phyloP scores from a whole-genome alignment of 2,888 invertebrate genomes.

The Mythimna vitellina region DNA sequence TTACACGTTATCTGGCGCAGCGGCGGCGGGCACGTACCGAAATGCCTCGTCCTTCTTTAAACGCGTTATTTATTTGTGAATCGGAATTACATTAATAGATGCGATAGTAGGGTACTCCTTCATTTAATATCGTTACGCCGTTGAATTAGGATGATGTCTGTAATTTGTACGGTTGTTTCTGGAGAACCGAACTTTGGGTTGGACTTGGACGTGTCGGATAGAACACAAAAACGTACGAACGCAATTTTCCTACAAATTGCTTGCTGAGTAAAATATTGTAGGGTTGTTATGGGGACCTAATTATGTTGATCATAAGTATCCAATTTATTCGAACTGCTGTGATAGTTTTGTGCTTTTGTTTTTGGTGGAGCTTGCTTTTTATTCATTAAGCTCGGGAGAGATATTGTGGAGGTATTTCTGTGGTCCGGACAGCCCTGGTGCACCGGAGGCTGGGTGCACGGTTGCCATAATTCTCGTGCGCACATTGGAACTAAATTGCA shows the following conservation, averaged over 20 bases:
- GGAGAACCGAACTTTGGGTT: conserved; percentile 51
- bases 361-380: conserved; percentile 21
- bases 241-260: conserved; percentile 81
- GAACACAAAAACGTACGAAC: conserved; percentile 73
- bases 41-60: conserved; percentile 83
- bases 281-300: conserved; percentile 63
- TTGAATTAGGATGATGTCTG: conserved; percentile 85
- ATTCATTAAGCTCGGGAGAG: conserved; percentile 3
- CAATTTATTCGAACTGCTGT: conserved; percentile 42
- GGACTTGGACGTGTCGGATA: conserved; percentile 57
- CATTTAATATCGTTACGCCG: conserved; percentile 88
- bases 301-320: conserved; percentile 50
- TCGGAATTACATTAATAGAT: conserved; percentile 88
- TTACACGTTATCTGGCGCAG: conserved; percentile 81
- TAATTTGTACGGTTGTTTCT: conserved; percentile 81
- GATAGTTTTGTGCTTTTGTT: conserved; percentile 55
- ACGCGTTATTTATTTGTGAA: conserved; percentile 89
- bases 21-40: conserved; percentile 81
- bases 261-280: conserved; percentile 59
- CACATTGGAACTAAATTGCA: conserved; percentile 85
- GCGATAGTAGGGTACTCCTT: conserved; percentile 84
- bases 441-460: conserved; percentile 74
- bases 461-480: conserved; percentile 86
- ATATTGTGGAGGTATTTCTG: conserved; percentile 7
- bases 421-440: conserved; percentile 74